Evolutionary conservation across 2,888 invertebrate species (phyloP), one percentile per base, ranked within the genome.

Genomic region (Agrotis segetum): DNA sequence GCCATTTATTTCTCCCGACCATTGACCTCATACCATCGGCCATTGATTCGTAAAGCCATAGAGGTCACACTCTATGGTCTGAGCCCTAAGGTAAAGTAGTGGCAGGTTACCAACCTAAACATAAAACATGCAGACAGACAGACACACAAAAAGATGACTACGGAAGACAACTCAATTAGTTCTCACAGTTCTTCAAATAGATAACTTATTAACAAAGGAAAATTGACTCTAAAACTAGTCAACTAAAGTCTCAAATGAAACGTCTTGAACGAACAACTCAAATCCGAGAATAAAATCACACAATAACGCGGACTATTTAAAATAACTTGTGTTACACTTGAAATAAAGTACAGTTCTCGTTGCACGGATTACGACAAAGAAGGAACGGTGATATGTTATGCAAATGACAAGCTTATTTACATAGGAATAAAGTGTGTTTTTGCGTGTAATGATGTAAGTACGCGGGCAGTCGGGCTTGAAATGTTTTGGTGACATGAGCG

Each of bases 401-500:
- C 86, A 85, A 93, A 91, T 91, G 81, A 82, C 60, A 55, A 67
- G 74, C 85, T 71, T 91, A 91, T 81, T 62, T 16, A 13, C 71
- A 73, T 75, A 68, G 34, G 0, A 0, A 67, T 81, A 85, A 76
- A 65, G 34, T 60, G 68, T 65, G 61, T 71, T 79, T 81, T 71
- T 46, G 77, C 68, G 70, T 77, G 83, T 71, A 71, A 74, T 86
- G 88, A 87, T 89, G 87, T 84, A 87, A 83, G 85, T 88, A 88
- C 87, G 83, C 76, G 85, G 85, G 87, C 90, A 92, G 91, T 90
- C 90, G 88, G 88, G 93, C 92, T 93, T 94, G 93, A 95, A 95
- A 95, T 95, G 95, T 95, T 95, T 95, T 95, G 95, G 95, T 96
- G 96, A 96, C 96, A 96, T 93, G 95, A 91, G 89, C 91, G 90